Evolutionary conservation across 2,888 invertebrate species (phyloP), one percentile per base, ranked within the genome.

Genomic region (Dicranocentrus wangi): DNA sequence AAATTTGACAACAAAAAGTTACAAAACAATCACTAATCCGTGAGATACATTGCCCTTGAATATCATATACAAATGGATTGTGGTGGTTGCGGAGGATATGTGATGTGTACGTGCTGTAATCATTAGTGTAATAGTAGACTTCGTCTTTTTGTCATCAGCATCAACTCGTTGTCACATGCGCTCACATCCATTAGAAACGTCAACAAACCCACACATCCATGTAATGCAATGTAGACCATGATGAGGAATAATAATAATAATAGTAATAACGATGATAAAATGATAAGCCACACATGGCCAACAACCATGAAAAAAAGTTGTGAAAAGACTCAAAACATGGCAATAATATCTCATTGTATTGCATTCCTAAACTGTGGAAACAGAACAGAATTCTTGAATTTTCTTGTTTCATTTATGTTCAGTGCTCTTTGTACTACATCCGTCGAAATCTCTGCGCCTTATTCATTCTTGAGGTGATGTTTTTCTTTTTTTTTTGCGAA

Each of bases 241-340:
- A 47, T 2, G 47, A 15, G 7, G 3, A 47, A 47, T n/a, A 19
- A 8, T 25, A 55, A 55, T 21, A 55, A 55, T 23, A 25, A 55
- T 51, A 51, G n/a, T 47, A n/a, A n/a, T 15, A 3, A 47, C n/a
- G n/a, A 10, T 55, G 55, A 55, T 55, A 55, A 55, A 23, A 25
- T 55, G 23, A 55, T 55, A 58, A 70, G 61, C 71, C 71, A 47
- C 42, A 58, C 58, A 60, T 61, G 61, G 19, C 23, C 60, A 71
- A 15, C 25, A 27, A 71, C 60, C 71, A 60, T 71, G 71, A 71
- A 71, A 70, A n/a, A 47, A 71, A 61, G 42, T 47, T 61, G 51
- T 71, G 71, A 71, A 71, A 47, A 32, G 10, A 32, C 32, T 32
- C 5, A 32, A 32, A 10, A 32, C 10, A 32, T 32, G 32, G 10